Base-by-base conservation (phyloP, 2,113 vertebrate genomes). In the Neodon shergylaensis region DNA sequence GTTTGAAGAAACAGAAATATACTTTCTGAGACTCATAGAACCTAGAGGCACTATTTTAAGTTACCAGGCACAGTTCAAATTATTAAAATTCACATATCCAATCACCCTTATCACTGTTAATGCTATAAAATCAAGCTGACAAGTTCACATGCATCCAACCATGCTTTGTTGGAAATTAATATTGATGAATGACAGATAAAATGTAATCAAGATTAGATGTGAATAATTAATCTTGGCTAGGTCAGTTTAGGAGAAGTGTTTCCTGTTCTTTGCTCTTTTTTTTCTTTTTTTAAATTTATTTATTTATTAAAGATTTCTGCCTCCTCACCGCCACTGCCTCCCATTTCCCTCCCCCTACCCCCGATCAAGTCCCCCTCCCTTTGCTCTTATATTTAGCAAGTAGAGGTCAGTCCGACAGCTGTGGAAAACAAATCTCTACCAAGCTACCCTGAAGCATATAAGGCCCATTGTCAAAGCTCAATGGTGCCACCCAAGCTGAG, bases 91-190 rank as follows among this genome's bases (percentile, higher is more conserved):
- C 81, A 96, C 96, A 95, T 44, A 91, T 42, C 7, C 79, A 58
- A 58, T 58, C 58, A 58, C 58, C 58, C 58, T 58, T 92, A 92
- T 92, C 97, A 68, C 44, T 68, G 94, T 94, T 97, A 97, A 97
- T 97, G 97, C 94, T 97, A 97, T 83, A 97, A 98, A 98, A 98
- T 91, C 97, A 96, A 90, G 95, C 84, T 97, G 97, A 98, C 96
- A 98, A 96, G 96, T 98, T 98, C 96, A 98, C 81, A 97, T 36
- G 90, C 96, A 98, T 97, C 97, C 95, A 98, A 97, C 94, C 85
- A 24, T 97, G 91, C 86, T 98, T 88, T 96, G 96, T 76, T 98
- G 96, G 82, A 95, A 98, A 97, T 98, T 98, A 97, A 97, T 96
- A 93, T 36, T 73, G 86, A 66, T 96, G 96, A 98, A 61, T 84